Base-by-base conservation (phyloP, 2,888 invertebrate species). In the Aphodius sticticus region DNA sequence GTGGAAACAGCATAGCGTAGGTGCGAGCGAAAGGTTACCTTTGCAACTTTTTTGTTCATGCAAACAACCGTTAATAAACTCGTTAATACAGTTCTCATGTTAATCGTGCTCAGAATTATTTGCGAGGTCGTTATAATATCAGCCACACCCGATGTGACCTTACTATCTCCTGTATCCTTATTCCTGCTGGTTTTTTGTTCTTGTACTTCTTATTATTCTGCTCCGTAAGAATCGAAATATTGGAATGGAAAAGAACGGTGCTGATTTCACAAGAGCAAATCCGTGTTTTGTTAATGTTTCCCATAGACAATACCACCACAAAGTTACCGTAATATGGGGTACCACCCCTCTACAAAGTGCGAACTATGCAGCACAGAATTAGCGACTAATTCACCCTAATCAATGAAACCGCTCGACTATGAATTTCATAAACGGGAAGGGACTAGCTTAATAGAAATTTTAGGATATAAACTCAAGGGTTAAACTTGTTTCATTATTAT, bases 111-210 rank as follows among this genome's bases (percentile, higher is more conserved):
- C 53, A 26, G 53, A 53, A 53, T 53, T 53, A 53, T 53, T 53
- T 12, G 53, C 53, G 53, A 53, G 53, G 53, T 53, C 53, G 12
- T 53, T 53, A 53, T 38, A 38, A 38, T 53, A 53, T 53, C 53
- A 12, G 53, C 53, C 53, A 78, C 76, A 76, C 16, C 16, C 35
- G 16, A 76, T 72, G 69, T 69, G 80, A 80, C 80, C 80, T 80
- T 80, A 80, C 80, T 80, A 80, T 80, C 80, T 80, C 80, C 53
- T 35, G 69, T 69, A 70, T 77, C 79, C 78, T 77, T 80, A 80
- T 78, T 79, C 72, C 72, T 72, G 77, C 71, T 72, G 70, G 70
- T 35, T 70, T 16, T 76, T 71, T 70, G 1, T 53, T 12, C 12
- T 53, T 53, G 53, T 53, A 2, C 1, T 53, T 53, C 53, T 53